Base-by-base conservation (phyloP, 2,113 vertebrate species). In the Zosterops borbonicus region DNA sequence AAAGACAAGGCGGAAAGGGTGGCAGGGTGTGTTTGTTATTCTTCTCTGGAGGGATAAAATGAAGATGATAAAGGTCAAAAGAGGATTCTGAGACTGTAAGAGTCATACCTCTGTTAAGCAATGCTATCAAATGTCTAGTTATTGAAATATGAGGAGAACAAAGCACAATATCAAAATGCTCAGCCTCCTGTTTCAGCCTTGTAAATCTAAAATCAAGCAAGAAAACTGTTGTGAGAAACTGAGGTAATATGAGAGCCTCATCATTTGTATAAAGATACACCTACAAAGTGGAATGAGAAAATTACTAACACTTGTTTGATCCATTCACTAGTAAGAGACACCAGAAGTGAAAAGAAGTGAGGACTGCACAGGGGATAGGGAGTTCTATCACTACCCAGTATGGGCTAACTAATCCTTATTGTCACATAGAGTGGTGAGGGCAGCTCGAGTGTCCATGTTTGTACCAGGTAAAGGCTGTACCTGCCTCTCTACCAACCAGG, bases 71-170 rank as follows among this genome's bases (percentile, higher is more conserved):
- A 41, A 78, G 83, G 78, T 81, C 46, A 73, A 82, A 92, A 69
- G 73, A 92, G 73, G 80, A 59, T 68, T 81, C 56, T 83, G 18
- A 23, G 28, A 75, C 37, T 67, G 0, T 42, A 42, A 74, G 47
- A 80, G 60, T 92, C 89, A 90, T 73, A 68, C 27, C 39, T 77
- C 46, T 60, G 23, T 86, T 91, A 92, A 93, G 81, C 65, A 95
- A 80, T 0, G 8, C 28, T 64, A 22, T 46, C 49, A 39, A 83
- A 56, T 24, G 7, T 44, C 60, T 60, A 46, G 71, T 83, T 88
- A 42, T 4, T 65, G 62, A 87, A 92, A 81, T 56, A 86, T 9
- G 47, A 64, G 59, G 86, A 46, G 42, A 85, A 31, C 39, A 83
- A 95, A 81, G 73, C 9, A 11, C 18, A 35, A 2, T 55, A 80